Evolutionary conservation across 2,888 invertebrate genomes (phyloP), one percentile per base, ranked within the genome.

Genomic region (Autographa pulchrina): DNA sequence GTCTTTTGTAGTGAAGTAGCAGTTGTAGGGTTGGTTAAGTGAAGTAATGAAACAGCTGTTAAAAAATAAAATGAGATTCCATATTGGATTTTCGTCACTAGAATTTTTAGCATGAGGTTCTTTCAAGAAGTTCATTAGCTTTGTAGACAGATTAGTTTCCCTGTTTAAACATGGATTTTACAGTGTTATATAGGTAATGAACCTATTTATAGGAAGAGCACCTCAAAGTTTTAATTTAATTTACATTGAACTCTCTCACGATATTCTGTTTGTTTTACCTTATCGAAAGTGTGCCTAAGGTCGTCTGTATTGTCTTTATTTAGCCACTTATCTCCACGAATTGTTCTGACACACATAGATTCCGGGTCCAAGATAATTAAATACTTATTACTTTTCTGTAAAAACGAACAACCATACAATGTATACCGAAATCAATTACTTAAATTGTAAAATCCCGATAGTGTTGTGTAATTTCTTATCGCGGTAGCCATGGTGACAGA

Each of bases 401-500:
- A 25, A 1, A 25, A 25, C 25, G 6, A 32, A 32, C 35, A 35
- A 35, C 9, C 35, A 35, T 38, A 38, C 9, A 38, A 48, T n/a
- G n/a, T 48, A n/a, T 25, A 1, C 48, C n/a, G 7, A 48, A 48
- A 48, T 48, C 48, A n/a, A 48, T 48, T 48, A n/a, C n/a, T 7
- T n/a, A n/a, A 38, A 16, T 35, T 38, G 9, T 61, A 61, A 60
- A 20, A 54, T 72, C 66, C 56, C 60, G 38, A 43, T 38, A 31
- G 13, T 11, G 11, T 79, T 80, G 68, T 70, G 66, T 67, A 77
- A 70, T 62, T 48, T 13, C n/a, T 68, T 75, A 69, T 72, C 68
- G 31, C 4, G 72, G 65, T 58, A 31, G 18, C 68, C 31, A 68
- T 62, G 68, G 54, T 78, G 78, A 72, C 78, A 70, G 65, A 62